phyloP scores from a whole-genome alignment of 2,888 invertebrate species.

The Bombyx huttoni region DNA sequence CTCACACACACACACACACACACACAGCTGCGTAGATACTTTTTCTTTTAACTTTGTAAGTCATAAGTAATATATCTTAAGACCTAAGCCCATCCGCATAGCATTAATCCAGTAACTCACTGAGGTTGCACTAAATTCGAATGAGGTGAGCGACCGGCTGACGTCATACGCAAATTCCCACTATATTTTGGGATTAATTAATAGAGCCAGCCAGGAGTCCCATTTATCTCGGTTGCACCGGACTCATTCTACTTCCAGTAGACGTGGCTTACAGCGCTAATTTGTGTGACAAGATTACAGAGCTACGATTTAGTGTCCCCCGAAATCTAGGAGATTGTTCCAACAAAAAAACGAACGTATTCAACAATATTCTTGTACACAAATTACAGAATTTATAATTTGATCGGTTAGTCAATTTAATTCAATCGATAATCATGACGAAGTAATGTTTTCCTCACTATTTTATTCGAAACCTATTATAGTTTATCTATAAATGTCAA shows the following conservation, averaged over 20 bases:
- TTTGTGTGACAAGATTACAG: conserved; percentile 1
- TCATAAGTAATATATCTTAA: no score
- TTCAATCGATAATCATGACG: no score
- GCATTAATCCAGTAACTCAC: conserved; percentile 1
- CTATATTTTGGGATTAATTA: conserved; percentile 1
- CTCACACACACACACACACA: no score
- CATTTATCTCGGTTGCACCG: conserved; percentile 9
- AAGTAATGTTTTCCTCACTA: no score
- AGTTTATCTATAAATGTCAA: no score
- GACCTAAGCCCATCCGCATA: neutral
- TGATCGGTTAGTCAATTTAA: no score
- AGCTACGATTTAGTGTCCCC: conserved; percentile 6
- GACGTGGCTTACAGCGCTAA: neutral
- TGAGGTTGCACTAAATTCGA: neutral
- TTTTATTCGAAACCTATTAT: no score
- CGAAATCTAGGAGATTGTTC: neutral
- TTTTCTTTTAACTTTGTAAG: no score
- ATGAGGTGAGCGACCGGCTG: neutral
- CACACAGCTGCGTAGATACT: no score
- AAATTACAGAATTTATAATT: no score
- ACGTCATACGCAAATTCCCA: conserved; percentile 1
- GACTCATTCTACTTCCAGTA: neutral
- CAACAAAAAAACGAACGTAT: no score
- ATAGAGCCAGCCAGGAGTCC: neutral
- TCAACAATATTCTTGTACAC: no score